Evolutionary conservation across 2,113 vertebrate species (phyloP).

Genomic region (Microtus pennsylvanicus): DNA sequence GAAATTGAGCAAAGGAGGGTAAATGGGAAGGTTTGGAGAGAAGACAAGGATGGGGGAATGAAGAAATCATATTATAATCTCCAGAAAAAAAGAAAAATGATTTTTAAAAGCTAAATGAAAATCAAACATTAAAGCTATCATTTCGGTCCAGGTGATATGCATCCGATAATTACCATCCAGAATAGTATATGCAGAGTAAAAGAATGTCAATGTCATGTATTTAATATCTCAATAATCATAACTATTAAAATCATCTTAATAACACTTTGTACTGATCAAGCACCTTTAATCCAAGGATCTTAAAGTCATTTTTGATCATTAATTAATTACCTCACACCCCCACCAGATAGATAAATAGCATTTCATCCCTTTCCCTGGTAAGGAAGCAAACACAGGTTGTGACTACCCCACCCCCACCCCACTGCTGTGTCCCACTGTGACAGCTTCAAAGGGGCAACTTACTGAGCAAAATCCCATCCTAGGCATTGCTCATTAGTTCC

Average conservation of each 20-base stretch:
- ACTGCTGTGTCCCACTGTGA: not conserved
- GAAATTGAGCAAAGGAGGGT: not conserved
- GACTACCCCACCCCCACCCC: not conserved
- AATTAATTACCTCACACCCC: slow-evolving; percentile 75
- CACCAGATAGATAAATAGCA: slow-evolving; percentile 62
- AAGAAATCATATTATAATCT: no score
- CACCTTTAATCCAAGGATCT: slow-evolving; percentile 78
- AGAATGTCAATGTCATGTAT: slow-evolving; percentile 44
- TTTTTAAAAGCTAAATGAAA: slow-evolving; percentile 42
- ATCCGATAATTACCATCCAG: not conserved
- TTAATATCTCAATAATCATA: slow-evolving; percentile 73
- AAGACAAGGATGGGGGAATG: not conserved
- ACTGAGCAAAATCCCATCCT: not conserved
- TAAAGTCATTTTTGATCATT: slow-evolving; percentile 70
- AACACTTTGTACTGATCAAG: slow-evolving; percentile 65
- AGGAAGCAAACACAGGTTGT: slow-evolving; percentile 40
- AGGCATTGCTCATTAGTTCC: not conserved
- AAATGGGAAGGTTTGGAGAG: not conserved
- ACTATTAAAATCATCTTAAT: slow-evolving; percentile 76
- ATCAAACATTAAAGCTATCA: not conserved
- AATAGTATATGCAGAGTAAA: slow-evolving; percentile 2
- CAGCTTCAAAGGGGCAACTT: not conserved
- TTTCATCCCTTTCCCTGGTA: not conserved
- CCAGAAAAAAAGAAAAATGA: not conserved
- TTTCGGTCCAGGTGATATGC: slow-evolving; percentile 25